A percentile compares a stretch with the other conserved stretches of the same genome.
Evolutionary conservation across 2,797 vertebrate species (phyloP).

Genomic region (Chromis chromis): DNA sequence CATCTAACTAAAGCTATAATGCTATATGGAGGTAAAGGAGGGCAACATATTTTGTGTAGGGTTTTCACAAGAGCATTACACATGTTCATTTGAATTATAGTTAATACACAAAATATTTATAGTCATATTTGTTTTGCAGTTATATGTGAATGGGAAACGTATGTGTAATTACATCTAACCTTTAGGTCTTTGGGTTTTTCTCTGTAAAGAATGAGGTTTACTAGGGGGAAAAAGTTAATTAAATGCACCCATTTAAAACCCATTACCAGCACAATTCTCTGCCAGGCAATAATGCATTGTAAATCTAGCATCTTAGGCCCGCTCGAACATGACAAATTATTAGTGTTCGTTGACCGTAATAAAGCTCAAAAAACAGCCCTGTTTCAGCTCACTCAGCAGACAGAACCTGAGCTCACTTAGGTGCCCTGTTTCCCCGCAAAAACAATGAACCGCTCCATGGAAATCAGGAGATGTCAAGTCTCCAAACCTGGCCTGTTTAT

Average conservation of each 20-base stretch:
- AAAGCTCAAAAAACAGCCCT: too few relatives aligned
- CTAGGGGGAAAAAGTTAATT: not conserved
- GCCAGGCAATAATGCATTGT: not conserved
- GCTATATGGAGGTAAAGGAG: too few relatives aligned
- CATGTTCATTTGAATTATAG: too few relatives aligned
- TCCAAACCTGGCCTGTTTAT: slow-evolving; percentile 32
- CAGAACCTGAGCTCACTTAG: not conserved
- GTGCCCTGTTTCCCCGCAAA: slow-evolving; percentile 5
- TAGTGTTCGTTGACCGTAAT: too few relatives aligned
- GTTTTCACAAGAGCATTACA: too few relatives aligned
- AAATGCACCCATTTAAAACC: not conserved
- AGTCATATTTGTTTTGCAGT: not conserved
- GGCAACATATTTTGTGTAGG: too few relatives aligned
- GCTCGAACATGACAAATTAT: too few relatives aligned
- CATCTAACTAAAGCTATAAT: too few relatives aligned
- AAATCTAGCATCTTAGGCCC: not conserved
- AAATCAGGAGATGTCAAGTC: slow-evolving; percentile 22
- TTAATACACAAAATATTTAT: too few relatives aligned
- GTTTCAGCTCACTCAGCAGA: not conserved
- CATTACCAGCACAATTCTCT: not conserved
- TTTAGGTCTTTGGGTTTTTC: not conserved
- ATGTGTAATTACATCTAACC: not conserved
- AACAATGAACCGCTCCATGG: slow-evolving; percentile 2
- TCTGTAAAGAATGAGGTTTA: not conserved
- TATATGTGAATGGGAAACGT: not conserved